These are phyloP conservation scores for Ancistrus triradiatus DNA, from an alignment of 2,113 vertebrate species.

Conservation along the genomic window DNA sequence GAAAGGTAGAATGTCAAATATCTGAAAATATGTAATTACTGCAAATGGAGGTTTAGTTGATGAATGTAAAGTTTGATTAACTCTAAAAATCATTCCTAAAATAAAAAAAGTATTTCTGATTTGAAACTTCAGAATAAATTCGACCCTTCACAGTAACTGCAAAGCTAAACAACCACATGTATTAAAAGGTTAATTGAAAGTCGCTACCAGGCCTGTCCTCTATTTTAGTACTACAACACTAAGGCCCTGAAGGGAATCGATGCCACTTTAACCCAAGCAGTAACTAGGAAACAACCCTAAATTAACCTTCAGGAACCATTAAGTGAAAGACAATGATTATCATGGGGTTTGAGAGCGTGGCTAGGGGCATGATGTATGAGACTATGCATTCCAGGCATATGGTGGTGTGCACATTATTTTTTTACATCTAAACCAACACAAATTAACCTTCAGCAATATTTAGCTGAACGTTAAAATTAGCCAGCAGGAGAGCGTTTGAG, in stretches of 20 bases:
- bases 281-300: slow-evolving; percentile 9
- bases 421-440: neutral
- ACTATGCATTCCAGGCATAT: too few relatives aligned
- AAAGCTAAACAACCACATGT: neutral
- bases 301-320: slow-evolving; percentile 40
- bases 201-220: neutral
- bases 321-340: slow-evolving; percentile 24
- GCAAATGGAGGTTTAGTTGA: too few relatives aligned
- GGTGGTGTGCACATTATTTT: neutral
- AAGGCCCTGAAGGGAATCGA: slow-evolving; percentile 10
- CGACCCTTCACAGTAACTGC: too few relatives aligned
- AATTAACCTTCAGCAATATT: neutral
- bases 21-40: too few relatives aligned
- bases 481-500: neutral
- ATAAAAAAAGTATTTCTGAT: too few relatives aligned
- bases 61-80: too few relatives aligned
- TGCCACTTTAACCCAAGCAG: slow-evolving; percentile 1
- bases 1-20: too few relatives aligned
- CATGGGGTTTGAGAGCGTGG: neutral
- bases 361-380: neutral
- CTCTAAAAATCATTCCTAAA: too few relatives aligned
- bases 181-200: slow-evolving; percentile 1
- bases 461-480: neutral
- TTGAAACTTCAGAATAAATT: too few relatives aligned
- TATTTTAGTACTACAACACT: slow-evolving; percentile 2